Base-by-base conservation (phyloP, 2,113 vertebrate species). In the Scomber japonicus region DNA sequence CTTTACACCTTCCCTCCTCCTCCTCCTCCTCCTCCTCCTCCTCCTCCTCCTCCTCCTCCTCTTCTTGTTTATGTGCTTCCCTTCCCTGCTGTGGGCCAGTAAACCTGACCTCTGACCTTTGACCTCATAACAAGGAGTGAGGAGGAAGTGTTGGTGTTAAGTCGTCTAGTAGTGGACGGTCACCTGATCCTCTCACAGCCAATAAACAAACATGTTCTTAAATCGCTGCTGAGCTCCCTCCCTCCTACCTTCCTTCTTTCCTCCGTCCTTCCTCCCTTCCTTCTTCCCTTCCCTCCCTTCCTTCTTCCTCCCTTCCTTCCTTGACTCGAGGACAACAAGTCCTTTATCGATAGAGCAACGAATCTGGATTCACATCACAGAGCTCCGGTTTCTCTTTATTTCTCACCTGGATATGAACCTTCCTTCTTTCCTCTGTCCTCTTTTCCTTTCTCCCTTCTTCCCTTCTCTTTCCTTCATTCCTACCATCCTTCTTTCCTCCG, bases 51-150 rank as follows among this genome's bases (percentile, higher is more conserved):
- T n/a, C n/a, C n/a, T n/a, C n/a, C n/a, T n/a, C n/a, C n/a, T n/a
- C n/a, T n/a, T n/a, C n/a, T n/a, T n/a, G n/a, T n/a, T n/a, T n/a
- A n/a, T n/a, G n/a, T n/a, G n/a, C n/a, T n/a, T n/a, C n/a, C n/a
- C n/a, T n/a, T n/a, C n/a, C 16, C 44, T 59, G 11, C 31, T 7
- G 46, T 15, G 56, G 48, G 30, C 13, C 67, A 1, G 55, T 80
- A 64, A 62, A 82, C 16, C 31, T 57, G 77, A 87, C 85, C 85
- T 78, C 27, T n/a, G n/a, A n/a, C n/a, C n/a, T n/a, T n/a, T 78
- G 79, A 85, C 88, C 77, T 17, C 73, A 11, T 71, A 81, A 83
- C 65, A 48, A 81, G 83, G 16, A 65, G 81, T n/a, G n/a, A n/a
- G n/a, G n/a, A n/a, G 16, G 65, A 75, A 57, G 72, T 74, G 82